Base-by-base conservation (phyloP, 2,113 vertebrate species). In the Antidorcas marsupialis region DNA sequence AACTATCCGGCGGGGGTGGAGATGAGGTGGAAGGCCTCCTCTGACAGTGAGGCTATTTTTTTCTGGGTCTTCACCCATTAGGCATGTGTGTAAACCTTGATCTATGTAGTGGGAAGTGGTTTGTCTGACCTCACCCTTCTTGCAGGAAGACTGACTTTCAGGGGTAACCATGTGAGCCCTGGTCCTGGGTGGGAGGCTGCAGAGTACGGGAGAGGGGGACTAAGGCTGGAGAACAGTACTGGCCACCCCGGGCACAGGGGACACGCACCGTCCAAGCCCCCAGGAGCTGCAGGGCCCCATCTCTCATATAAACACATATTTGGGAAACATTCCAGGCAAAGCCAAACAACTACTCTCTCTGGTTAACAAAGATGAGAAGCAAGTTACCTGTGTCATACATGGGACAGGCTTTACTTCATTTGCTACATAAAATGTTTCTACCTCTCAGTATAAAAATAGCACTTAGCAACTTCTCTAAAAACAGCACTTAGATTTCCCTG, bases 381-480 rank as follows among this genome's bases (percentile, higher is more conserved):
- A 55, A 57, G 59, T 7, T 52, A 36, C 83, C 39, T 27, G 13
- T 7, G 1, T 1, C 0, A 1, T 59, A 86, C 45, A n/a, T 4
- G 45, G 45, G 28, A 36, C 0, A 55, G 82, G 50, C 43, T 74
- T 89, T 79, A 59, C 21, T 85, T 47, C 74, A 43, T 55, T 85
- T 52, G 86, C 85, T 85, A 84, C 84, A 55, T 59, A 52, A 94
- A 89, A 43, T 47, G 36, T 82, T 82, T 39, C 87, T 90, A 59
- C 87, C 36, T 64, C 83, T 83, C 43, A 36, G 50, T 36, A 43
- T 21, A n/a, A 60, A 71, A 47, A 47, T 1, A 62, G 71, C 39
- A 33, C 39, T 45, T 23, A 45, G 25, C 19, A 6, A 71, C 64
- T 71, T 71, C 17, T 36, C 64, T 36, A 71, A 36, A 36, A 36